Evolutionary conservation across 2,888 invertebrate species (phyloP).

Genomic region (Chironomus tentans): DNA sequence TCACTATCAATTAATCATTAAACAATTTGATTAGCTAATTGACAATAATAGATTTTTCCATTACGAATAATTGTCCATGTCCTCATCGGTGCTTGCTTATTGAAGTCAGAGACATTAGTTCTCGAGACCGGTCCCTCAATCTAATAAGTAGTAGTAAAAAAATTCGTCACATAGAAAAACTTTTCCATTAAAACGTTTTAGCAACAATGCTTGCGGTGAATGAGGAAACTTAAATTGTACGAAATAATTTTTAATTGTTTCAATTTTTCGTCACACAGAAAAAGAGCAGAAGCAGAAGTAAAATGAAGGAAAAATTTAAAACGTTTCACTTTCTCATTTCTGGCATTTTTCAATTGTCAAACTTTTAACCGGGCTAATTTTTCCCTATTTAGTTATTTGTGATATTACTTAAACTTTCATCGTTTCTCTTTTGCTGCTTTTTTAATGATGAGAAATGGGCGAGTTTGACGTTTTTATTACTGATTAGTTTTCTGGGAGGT

Average conservation of each 20-base stretch:
- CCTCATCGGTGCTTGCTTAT: not conserved
- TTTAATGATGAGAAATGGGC: too few relatives aligned
- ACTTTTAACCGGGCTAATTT: slow-evolving; percentile 22
- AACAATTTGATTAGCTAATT: slow-evolving; percentile 19
- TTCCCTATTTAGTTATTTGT: not conserved
- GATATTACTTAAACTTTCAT: too few relatives aligned
- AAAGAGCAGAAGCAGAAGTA: not conserved
- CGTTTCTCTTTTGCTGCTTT: too few relatives aligned
- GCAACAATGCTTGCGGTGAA: not conserved
- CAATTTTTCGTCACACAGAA: not conserved
- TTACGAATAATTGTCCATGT: not conserved
- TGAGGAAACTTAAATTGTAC: slow-evolving; percentile 21
- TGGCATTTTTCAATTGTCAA: slow-evolving; percentile 15
- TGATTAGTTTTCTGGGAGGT: too few relatives aligned
- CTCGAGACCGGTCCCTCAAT: not conserved
- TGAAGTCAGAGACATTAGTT: not conserved
- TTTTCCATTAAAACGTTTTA: slow-evolving; percentile 7
- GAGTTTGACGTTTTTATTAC: too few relatives aligned
- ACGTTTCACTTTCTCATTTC: not conserved
- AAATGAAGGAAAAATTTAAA: not conserved
- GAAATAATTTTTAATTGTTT: slow-evolving; percentile 25
- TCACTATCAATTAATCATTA: slow-evolving; percentile 4
- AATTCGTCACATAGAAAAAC: not conserved
- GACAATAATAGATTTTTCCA: not conserved
- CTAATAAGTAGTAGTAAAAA: not conserved